Percentiles rank a stretch among this genome's conserved stretches.
Evolutionary conservation across 2,888 invertebrate species (phyloP).

Genomic region (Bombyx huttoni): DNA sequence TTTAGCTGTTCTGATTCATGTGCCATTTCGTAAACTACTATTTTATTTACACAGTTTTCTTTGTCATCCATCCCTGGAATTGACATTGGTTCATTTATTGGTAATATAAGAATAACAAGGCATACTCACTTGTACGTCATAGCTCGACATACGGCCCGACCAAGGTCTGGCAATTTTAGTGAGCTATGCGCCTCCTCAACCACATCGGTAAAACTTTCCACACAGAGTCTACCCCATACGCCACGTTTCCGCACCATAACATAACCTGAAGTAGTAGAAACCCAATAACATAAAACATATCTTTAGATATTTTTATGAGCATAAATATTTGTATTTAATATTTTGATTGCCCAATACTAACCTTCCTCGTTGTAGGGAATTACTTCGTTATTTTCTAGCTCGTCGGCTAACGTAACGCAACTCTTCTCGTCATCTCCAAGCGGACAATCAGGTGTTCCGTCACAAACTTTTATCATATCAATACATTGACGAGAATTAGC

Average conservation of each 20-base stretch:
- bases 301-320: neutral
- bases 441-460: constrained; percentile 80
- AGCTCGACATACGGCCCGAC: constrained; percentile 81
- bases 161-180: constrained; percentile 79
- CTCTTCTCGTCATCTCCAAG: constrained; percentile 83
- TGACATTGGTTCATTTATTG: too few relatives aligned
- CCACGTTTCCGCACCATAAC: constrained; percentile 83
- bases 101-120: too few relatives aligned
- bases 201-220: constrained; percentile 76
- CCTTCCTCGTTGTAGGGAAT: constrained; percentile 76
- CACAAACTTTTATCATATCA: constrained; percentile 76
- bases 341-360: constrained; percentile 14
- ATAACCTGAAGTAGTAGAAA: constrained; percentile 60
- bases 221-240: constrained; percentile 83
- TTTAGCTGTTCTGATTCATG: too few relatives aligned
- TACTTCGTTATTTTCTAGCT: constrained; percentile 68
- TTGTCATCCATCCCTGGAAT: too few relatives aligned
- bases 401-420: constrained; percentile 77
- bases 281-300: neutral
- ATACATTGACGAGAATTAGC: constrained; percentile 80
- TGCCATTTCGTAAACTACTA: too few relatives aligned
- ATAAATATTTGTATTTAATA: neutral
- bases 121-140: constrained; percentile 80
- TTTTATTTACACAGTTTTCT: too few relatives aligned
- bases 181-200: constrained; percentile 70